Evolutionary conservation across 2,113 vertebrate species (phyloP).

Genomic region (Hippopotamus amphibius): DNA sequence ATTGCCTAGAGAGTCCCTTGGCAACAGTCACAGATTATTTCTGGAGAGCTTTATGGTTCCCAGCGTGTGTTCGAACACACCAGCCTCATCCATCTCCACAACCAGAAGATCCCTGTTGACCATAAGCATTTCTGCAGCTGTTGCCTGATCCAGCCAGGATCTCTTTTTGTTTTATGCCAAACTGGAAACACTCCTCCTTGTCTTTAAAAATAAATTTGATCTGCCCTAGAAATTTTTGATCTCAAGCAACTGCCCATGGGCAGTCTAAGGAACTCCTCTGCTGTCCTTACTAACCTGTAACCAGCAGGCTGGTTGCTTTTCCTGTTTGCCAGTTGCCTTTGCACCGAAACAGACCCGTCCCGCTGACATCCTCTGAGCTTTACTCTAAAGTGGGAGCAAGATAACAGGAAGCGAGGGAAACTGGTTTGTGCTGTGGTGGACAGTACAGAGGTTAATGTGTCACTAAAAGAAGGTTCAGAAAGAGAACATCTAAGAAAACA

Average conservation of each 20-base stretch:
- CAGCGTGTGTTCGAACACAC: not conserved
- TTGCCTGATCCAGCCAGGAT: not conserved
- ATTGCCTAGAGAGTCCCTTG: not conserved
- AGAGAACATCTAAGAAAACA: slow-evolving; percentile 59
- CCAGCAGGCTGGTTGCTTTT: slow-evolving; percentile 60
- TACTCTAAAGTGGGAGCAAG: slow-evolving; percentile 52
- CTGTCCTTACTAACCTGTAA: slow-evolving; percentile 67
- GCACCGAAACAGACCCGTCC: slow-evolving; percentile 59
- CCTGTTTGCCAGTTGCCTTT: slow-evolving; percentile 72
- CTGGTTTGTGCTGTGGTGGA: slow-evolving; percentile 53
- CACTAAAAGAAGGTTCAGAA: slow-evolving; percentile 60
- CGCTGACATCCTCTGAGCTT: slow-evolving; percentile 42
- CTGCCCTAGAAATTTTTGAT: slow-evolving; percentile 60
- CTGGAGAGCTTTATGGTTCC: not conserved
- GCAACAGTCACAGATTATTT: slow-evolving; percentile 3
- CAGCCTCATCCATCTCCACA: not conserved
- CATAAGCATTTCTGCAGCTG: not conserved
- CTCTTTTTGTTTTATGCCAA: slow-evolving; percentile 44
- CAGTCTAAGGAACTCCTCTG: slow-evolving; percentile 9
- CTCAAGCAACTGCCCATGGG: slow-evolving; percentile 11
- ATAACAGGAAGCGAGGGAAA: slow-evolving; percentile 77
- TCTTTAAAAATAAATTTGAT: slow-evolving; percentile 61
- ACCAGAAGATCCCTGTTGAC: not conserved
- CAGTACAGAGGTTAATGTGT: slow-evolving; percentile 69
- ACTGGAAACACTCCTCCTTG: slow-evolving; percentile 33